A percentile compares a stretch with the other conserved stretches of the same genome.
Conservation (phyloP, 2,113 vertebrate species). For the Eleginops maclovinus region DNA sequence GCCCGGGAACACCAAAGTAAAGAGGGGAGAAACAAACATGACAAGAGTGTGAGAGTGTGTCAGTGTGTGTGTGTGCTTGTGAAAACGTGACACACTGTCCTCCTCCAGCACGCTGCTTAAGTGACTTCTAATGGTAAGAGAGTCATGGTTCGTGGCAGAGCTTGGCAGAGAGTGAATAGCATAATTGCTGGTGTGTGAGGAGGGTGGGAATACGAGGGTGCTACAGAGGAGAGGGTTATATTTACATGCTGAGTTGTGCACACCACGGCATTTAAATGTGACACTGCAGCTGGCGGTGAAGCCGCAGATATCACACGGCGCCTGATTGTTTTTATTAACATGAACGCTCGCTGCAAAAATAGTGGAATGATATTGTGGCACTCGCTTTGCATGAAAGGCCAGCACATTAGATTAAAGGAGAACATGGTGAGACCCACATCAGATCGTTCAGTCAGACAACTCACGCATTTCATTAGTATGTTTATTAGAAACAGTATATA, state of each 20-base stretch:
- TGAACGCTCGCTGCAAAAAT: constrained; percentile 45
- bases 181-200: constrained; percentile 70
- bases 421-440: not conserved
- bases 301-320: constrained; percentile 23
- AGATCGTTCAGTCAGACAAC: no score
- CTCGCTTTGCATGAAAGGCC: not conserved
- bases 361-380: not conserved
- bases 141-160: constrained; percentile 60
- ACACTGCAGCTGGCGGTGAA: constrained; percentile 28
- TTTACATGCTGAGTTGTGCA: constrained; percentile 65
- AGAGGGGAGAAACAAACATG: no score
- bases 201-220: constrained; percentile 57
- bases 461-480: no score
- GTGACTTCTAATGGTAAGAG: constrained; percentile 68
- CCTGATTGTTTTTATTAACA: constrained; percentile 48
- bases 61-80: constrained; percentile 2
- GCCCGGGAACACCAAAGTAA: no score
- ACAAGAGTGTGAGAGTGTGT: constrained; percentile 8
- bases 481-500: no score
- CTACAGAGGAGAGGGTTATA: constrained; percentile 73
- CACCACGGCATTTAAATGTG: constrained; percentile 65
- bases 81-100: constrained; percentile 41
- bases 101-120: constrained; percentile 62
- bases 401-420: not conserved
- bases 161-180: constrained; percentile 61